Base-by-base conservation (phyloP, 64 coral and sea anemone genomes). In the Actinia tenebrosa region DNA sequence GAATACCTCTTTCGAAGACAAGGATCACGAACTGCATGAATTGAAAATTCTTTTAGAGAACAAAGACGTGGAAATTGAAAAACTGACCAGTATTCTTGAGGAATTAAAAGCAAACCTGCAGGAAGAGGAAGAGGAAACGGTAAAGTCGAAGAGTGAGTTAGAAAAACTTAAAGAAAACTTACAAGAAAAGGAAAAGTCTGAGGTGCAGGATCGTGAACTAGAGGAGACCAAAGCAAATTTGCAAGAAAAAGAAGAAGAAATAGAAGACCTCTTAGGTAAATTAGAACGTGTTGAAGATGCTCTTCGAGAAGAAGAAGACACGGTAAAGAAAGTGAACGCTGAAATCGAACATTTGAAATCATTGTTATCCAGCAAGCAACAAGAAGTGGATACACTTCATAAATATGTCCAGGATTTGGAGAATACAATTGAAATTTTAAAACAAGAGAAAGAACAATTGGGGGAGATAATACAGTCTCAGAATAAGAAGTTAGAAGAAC, bases 1-100 rank as follows among this genome's bases (percentile, higher is more conserved):
- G 19, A 92, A 92, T 58, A 64, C 84, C 1, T 92, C 90, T 3
- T 92, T 92, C 77, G 90, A 92, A 53, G 90, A 92, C 64, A 92
- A 92, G 83, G 90, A 86, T 26, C 86, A 86, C 42, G 90, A 92
- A 66, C 45, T 92, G 10, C 19, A 27, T 53, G 90, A 87, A 53
- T 44, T 79, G 27, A 87, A 56, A 17, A 37, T 44, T 42, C 77
- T 71, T 23, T 61, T 92, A 16, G 25, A 87, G 14, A 26, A 59
- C 45, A 92, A 82, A 23, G 80, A 53, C 5, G n/a, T 71, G 59
- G 78, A 92, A 87, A 44, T 75, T 14, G 85, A 83, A 53, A 45
- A 55, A 16, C 61, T 91, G 16, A 87, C 30, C 26, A 27, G 84
- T 17, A 54, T 68, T 80, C 45, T 91, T 19, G 80, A 30, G 30